These are phyloP conservation scores for Trissolcus japonicus DNA, from an alignment of 2,888 invertebrate species.

Conservation along the genomic window DNA sequence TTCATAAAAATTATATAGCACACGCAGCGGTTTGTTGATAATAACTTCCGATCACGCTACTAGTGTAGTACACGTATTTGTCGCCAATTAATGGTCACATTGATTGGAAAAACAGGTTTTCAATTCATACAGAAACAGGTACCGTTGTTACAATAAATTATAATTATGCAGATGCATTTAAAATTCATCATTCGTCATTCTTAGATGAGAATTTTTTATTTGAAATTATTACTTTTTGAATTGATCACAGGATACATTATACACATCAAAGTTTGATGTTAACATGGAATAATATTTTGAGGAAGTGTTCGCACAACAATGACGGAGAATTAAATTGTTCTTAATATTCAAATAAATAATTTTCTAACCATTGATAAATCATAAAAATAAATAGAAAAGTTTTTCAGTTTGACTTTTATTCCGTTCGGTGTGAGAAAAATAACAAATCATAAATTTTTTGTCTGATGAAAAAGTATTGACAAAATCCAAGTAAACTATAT, in stretches of 20 bases:
- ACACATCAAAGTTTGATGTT: no score
- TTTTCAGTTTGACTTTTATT: conserved; percentile 30
- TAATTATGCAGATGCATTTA: conserved; percentile 1
- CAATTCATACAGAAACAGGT: conserved; percentile 43
- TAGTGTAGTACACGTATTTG: conserved; percentile 39
- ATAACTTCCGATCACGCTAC: conserved; percentile 57
- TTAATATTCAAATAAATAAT: no score
- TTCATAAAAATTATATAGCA: conserved; percentile 54
- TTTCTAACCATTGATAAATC: no score
- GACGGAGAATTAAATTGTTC: no score
- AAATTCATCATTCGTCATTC: background rate
- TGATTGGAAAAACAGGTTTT: conserved; percentile 54
- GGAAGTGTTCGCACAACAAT: no score
- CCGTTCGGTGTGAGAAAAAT: conserved; percentile 25
- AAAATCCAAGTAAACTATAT: conserved; percentile 36
- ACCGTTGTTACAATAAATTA: conserved; percentile 44
- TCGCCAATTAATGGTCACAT: conserved; percentile 54
- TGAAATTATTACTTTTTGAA: no score
- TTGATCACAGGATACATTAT: no score
- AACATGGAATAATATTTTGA: no score
- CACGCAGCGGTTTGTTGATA: conserved; percentile 44
- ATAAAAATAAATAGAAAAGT: conserved; percentile 8
- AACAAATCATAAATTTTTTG: conserved; percentile 28
- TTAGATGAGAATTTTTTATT: background rate
- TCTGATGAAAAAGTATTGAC: conserved; percentile 32